Conservation (phyloP, 1,140 invertebrate species). For the Drosophila ironensis region DNA sequence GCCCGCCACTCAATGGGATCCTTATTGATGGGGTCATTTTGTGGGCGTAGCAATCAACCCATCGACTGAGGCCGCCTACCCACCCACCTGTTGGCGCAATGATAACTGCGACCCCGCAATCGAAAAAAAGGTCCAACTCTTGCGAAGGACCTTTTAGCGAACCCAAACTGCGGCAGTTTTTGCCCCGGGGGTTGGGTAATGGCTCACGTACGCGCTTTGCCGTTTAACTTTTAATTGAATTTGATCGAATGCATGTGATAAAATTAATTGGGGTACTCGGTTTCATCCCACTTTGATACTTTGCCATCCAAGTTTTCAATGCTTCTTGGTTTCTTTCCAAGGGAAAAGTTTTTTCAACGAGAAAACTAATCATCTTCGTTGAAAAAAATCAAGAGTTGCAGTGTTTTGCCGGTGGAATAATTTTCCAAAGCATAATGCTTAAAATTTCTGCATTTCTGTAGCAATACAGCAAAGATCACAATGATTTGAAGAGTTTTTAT, state of each 20-base stretch:
- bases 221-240: conserved; percentile 79
- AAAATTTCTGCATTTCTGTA: too few relatives aligned
- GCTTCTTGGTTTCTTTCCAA: background rate
- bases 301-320: background rate
- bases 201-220: conserved; percentile 54
- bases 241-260: conserved; percentile 76
- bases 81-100: conserved; percentile 45
- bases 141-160: conserved; percentile 23
- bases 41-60: conserved; percentile 8
- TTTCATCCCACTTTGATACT: background rate
- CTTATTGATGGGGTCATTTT: conserved; percentile 64
- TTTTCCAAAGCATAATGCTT: too few relatives aligned
- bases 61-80: too few relatives aligned
- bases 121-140: conserved; percentile 40
- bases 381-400: too few relatives aligned
- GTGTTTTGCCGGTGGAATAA: too few relatives aligned
- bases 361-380: too few relatives aligned
- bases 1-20: conserved; percentile 44
- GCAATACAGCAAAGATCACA: too few relatives aligned
- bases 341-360: background rate
- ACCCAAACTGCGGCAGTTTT: background rate
- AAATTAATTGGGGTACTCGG: conserved; percentile 62
- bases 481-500: too few relatives aligned
- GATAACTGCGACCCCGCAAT: conserved; percentile 18
- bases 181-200: conserved; percentile 49